Evolutionary conservation across 2,888 invertebrate genomes (phyloP).

Genomic region (Sialis fuliginosa): DNA sequence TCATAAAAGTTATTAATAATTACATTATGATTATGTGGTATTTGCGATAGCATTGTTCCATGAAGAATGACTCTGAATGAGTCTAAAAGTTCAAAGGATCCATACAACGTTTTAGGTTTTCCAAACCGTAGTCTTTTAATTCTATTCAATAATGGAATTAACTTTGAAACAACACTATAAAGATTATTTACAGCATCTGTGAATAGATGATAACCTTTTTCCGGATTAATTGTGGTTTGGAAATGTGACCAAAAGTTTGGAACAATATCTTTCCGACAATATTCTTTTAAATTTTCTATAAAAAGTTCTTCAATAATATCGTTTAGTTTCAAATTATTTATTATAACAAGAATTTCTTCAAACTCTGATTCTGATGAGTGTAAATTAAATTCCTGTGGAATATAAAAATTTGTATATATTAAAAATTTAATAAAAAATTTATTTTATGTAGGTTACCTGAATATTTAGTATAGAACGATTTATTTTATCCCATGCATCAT

Average conservation of each 20-base stretch:
- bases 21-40: constrained; percentile 48
- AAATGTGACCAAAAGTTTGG: constrained; percentile 52
- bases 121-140: constrained; percentile 33
- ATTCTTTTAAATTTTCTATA: constrained; percentile 35
- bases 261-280: constrained; percentile 37
- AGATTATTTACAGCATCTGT: constrained; percentile 47
- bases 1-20: constrained; percentile 61
- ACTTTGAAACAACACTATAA: constrained; percentile 34
- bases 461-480: too few relatives aligned
- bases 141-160: constrained; percentile 34
- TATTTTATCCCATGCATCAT: too few relatives aligned
- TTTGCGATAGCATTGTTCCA: constrained; percentile 47
- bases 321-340: constrained; percentile 19
- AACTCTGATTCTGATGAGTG: constrained; percentile 21
- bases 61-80: constrained; percentile 46
- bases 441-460: too few relatives aligned
- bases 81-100: constrained; percentile 31
- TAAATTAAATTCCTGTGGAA: too few relatives aligned
- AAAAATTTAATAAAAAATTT: too few relatives aligned
- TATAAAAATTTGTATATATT: too few relatives aligned
- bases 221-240: constrained; percentile 29
- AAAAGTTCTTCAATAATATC: constrained; percentile 23
- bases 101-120: constrained; percentile 31
- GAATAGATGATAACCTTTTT: constrained; percentile 44
- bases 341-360: constrained; percentile 16